A percentile compares a stretch with the other conserved stretches of the same genome.
phyloP scores from a whole-genome alignment of 1,140 invertebrate species.

The Pseudobourletiella spinata region DNA sequence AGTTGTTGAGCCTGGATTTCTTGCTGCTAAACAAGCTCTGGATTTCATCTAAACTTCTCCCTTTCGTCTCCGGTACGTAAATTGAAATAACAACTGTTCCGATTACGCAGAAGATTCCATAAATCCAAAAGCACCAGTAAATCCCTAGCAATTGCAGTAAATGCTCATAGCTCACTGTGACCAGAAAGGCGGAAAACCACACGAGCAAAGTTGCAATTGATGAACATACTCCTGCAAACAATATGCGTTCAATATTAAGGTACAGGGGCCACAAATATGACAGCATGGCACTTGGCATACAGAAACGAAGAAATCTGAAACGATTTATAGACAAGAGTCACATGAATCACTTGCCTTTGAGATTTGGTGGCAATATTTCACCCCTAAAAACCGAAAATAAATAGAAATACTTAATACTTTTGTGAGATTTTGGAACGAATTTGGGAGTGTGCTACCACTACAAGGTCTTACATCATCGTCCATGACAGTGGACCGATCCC shows the following conservation, averaged over 20 bases:
- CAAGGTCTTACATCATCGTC: conserved; percentile 55
- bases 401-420: not conserved
- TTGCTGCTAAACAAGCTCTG: conserved; percentile 36
- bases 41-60: conserved; percentile 58
- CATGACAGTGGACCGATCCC: conserved; percentile 76
- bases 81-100: conserved; percentile 49
- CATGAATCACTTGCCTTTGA: conserved; percentile 40
- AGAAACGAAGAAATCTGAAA: not conserved
- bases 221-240: conserved; percentile 50
- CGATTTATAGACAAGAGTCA: not conserved
- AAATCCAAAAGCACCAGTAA: conserved; percentile 48
- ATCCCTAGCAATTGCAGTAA: conserved; percentile 47
- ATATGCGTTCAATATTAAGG: not conserved
- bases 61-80: conserved; percentile 68
- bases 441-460: conserved; percentile 56
- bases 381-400: conserved; percentile 40
- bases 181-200: conserved; percentile 67
- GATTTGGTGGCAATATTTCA: conserved; percentile 68
- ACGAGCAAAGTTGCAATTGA: conserved; percentile 54
- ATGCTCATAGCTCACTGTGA: conserved; percentile 62
- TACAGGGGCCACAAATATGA: not conserved
- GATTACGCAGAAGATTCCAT: conserved; percentile 46
- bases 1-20: too few species aligned
- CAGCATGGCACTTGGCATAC: not conserved
- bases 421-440: conserved; percentile 54